Base-by-base conservation (phyloP, 2,797 vertebrate species). In the Distichodus sexfasciatus region DNA sequence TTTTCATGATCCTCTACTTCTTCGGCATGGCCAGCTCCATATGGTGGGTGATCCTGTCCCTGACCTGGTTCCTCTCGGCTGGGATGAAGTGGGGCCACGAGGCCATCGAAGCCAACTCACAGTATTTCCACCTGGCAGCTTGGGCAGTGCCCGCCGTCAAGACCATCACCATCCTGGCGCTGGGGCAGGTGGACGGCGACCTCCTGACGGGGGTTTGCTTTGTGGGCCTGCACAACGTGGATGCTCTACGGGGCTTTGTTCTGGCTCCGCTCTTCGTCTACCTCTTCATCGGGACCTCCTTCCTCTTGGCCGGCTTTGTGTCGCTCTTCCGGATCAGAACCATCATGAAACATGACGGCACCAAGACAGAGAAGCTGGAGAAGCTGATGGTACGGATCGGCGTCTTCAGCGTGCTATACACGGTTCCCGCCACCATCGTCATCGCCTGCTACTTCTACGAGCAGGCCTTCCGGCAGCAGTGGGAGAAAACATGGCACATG, bases 71-170 rank as follows among this genome's bases (percentile, higher is more conserved):
- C 82, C 90, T 97, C 75, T 94, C 96, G 0, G 94, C 95, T 0
- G 94, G 94, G 53, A 94, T 95, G 94, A 96, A 96, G 75, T 97
- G 95, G 95, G 93, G 95, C 43, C 93, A 94, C 0, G 95, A 97
- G 72, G 95, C 95, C 78, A 94, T 97, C 0, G 94, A 96, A 79
- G 93, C 94, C 58, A 91, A 94, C 76, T 93, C 95, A 0, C 93
- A 93, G 71, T 95, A 95, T 82, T 97, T 96, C 82, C 95, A 97
- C 79, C 81, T 96, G 83, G 92, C 92, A 0, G 95, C 95, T 0
- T 98, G 96, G 95, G 92, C 92, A 0, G 92, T 96, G 61, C 95
- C 95, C 0, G 95, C 95, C 0, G 87, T 94, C 58, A 94, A 95
- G 77, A 98, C 95, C 76, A 93, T 95, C 87, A 93, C 91, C 12